Evolutionary conservation across 2,888 invertebrate species (phyloP).

Genomic region (Zelleria hepariella): DNA sequence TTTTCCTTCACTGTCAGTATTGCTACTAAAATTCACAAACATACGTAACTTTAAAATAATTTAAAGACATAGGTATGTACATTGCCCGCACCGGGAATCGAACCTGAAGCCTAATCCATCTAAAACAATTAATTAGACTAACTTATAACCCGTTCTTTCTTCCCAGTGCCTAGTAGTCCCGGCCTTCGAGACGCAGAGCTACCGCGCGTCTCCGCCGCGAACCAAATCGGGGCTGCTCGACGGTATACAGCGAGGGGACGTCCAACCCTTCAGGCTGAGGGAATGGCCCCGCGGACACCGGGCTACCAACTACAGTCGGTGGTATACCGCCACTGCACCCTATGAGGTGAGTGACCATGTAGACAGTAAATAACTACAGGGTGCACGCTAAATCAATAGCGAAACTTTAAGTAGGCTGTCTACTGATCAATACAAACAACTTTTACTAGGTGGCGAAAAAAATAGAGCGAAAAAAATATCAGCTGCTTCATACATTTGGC

Average conservation of each 20-base stretch:
- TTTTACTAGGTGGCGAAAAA: no score
- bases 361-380: no score
- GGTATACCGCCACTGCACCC: conserved; percentile 82
- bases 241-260: conserved; percentile 68
- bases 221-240: conserved; percentile 82
- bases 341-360: conserved; percentile 77
- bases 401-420: no score
- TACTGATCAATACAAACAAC: no score
- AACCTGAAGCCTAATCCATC: background rate
- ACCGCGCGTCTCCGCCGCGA: conserved; percentile 82
- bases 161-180: conserved; percentile 82
- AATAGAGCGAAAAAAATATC: no score
- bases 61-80: no score
- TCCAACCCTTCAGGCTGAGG: conserved; percentile 88
- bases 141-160: background rate
- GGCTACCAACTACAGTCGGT: conserved; percentile 86
- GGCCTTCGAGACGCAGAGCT: conserved; percentile 91
- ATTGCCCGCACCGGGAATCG: no score
- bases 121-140: background rate
- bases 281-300: conserved; percentile 92
- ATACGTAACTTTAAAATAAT: no score
- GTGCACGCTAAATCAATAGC: no score
- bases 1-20: no score
- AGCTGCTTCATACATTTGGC: no score
- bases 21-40: no score